These are phyloP conservation scores for Dromaius novaehollandiae DNA, from an alignment of 2,113 vertebrate species.

Conservation along the genomic window DNA sequence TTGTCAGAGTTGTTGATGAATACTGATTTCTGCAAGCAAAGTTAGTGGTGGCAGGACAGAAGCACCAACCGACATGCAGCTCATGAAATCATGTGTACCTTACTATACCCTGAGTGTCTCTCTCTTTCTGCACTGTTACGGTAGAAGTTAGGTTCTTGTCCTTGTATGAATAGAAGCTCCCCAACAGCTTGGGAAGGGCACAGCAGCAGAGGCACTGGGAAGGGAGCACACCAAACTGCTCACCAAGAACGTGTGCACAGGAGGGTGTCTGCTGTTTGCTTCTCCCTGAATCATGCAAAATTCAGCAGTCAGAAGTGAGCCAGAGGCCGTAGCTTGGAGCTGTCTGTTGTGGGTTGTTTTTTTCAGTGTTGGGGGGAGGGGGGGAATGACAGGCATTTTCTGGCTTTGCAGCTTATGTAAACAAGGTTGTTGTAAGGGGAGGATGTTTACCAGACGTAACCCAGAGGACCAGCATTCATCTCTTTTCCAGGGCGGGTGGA, in stretches of 20 bases:
- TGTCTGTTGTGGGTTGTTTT: neutral
- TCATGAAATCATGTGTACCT: neutral
- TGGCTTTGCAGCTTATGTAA: neutral
- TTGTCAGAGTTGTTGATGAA: neutral
- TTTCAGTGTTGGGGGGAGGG: neutral
- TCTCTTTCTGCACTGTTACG: neutral
- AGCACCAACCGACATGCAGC: neutral
- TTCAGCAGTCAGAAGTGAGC: neutral
- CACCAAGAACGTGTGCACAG: neutral
- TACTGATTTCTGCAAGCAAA: neutral
- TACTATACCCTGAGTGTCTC: neutral
- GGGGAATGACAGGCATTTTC: neutral
- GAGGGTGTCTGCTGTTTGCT: neutral
- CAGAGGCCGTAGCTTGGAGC: neutral
- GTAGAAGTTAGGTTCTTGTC: neutral
- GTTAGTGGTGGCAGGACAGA: neutral
- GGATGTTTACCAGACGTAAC: neutral
- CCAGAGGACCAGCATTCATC: neutral
- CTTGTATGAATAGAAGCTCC: neutral
- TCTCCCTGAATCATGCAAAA: neutral
- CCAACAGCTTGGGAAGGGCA: neutral
- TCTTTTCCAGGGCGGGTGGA: neutral
- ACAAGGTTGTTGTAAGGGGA: neutral
- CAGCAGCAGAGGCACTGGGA: neutral
- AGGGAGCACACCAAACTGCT: neutral